These are phyloP conservation scores for Syrphus vitripennis DNA, from an alignment of 2,888 invertebrate genomes.

Conservation along the genomic window DNA sequence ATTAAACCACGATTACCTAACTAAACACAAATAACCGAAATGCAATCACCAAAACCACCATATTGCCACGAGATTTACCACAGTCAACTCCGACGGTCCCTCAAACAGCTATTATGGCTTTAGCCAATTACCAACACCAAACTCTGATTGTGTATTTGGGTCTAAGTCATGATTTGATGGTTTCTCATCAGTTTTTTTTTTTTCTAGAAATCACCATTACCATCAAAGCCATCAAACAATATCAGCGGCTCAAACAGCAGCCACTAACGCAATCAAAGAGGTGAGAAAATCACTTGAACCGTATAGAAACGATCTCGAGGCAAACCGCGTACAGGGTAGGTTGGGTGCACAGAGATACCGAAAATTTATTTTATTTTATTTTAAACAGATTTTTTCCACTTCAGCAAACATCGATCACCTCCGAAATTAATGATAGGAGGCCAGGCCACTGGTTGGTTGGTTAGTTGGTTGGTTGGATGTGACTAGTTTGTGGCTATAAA, in stretches of 20 bases:
- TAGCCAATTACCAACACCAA: conserved; percentile 51
- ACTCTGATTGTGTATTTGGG: conserved; percentile 51
- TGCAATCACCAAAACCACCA: conserved; percentile 61
- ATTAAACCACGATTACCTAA: conserved; percentile 67
- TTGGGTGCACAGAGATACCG: conserved; percentile 17
- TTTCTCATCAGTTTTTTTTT: conserved; percentile 29
- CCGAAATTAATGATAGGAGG: conserved; percentile 69
- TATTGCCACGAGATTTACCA: conserved; percentile 47
- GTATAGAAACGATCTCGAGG: conserved; percentile 49
- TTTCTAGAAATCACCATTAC: conserved; percentile 23
- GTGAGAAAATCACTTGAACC: conserved; percentile 71
- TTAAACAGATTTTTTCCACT: conserved; percentile 59
- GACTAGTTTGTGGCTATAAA: conserved; percentile 54
- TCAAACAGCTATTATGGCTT: neutral
- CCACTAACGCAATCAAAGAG: conserved; percentile 61
- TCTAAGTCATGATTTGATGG: conserved; percentile 56
- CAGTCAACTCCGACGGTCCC: conserved; percentile 18
- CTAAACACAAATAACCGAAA: conserved; percentile 67
- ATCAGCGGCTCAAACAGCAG: conserved; percentile 36
- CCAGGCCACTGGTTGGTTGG: conserved; percentile 52
- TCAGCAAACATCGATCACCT: conserved; percentile 72
- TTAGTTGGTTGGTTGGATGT: conserved; percentile 31
- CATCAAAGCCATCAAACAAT: conserved; percentile 5
- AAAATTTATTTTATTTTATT: conserved; percentile 21
- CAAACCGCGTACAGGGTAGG: conserved; percentile 25